A percentile compares a stretch with the other conserved stretches of the same genome.
phyloP scores from a whole-genome alignment of 2,797 vertebrate genomes.

The Taenioides sp. region DNA sequence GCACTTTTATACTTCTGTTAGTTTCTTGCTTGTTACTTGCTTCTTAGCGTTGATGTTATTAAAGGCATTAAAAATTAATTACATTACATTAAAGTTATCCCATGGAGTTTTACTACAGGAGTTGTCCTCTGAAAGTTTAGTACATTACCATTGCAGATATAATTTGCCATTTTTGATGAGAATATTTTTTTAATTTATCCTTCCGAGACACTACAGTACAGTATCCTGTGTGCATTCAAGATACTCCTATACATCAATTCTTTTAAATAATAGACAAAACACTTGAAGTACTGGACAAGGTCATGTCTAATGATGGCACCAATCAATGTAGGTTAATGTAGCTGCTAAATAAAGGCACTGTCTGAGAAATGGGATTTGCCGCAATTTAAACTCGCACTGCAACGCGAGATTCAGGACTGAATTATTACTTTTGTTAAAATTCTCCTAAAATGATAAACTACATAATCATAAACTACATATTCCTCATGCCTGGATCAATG shows the following conservation, averaged over 20 bases:
- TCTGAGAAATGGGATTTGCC: constrained; percentile 10
- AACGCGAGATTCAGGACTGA: background rate
- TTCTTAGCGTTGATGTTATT: no score
- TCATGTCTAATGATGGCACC: constrained; percentile 2
- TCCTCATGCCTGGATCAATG: background rate
- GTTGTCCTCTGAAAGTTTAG: background rate
- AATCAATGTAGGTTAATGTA: constrained; percentile 10
- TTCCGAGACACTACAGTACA: background rate
- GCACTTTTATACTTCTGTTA: background rate
- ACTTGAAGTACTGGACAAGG: background rate
- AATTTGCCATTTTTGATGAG: background rate
- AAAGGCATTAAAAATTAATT: no score
- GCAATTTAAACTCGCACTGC: constrained; percentile 9
- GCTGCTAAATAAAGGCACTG: constrained; percentile 2
- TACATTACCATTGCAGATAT: background rate
- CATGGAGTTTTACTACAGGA: background rate
- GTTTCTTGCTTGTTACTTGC: background rate
- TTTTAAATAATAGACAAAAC: constrained; percentile 4
- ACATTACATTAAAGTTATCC: background rate
- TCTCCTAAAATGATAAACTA: background rate
- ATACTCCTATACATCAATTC: background rate
- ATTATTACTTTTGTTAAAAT: background rate
- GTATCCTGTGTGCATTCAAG: background rate
- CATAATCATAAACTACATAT: background rate
- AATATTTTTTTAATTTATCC: no score